phyloP scores from a whole-genome alignment of 2,888 invertebrate species.

The Caenorhabditis sp. region DNA sequence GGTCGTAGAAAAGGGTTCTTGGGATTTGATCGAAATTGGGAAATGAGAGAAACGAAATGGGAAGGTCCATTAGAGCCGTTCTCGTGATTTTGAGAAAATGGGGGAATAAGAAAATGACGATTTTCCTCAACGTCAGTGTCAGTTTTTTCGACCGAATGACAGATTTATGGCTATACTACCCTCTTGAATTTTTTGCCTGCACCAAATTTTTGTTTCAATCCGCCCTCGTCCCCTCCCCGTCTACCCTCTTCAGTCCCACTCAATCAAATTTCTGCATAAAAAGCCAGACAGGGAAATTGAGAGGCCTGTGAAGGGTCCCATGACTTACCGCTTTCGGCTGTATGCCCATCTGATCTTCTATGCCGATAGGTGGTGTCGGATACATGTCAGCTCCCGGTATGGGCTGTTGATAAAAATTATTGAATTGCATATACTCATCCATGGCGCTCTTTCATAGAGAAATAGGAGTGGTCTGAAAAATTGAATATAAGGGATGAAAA shows the following conservation, averaged over 20 bases:
- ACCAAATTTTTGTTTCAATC: neutral
- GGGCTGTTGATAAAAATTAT: conserved; percentile 57
- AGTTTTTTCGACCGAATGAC: conserved; percentile 42
- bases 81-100: conserved; percentile 19
- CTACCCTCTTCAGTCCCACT: neutral
- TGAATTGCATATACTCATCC: conserved; percentile 68
- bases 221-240: neutral
- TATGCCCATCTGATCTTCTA: conserved; percentile 59
- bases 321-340: conserved; percentile 66
- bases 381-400: conserved; percentile 61
- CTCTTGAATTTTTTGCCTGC: conserved; percentile 7
- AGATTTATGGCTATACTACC: conserved; percentile 55
- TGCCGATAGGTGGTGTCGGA: conserved; percentile 46
- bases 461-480: conserved; percentile 42
- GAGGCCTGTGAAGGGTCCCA: neutral
- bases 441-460: conserved; percentile 64
- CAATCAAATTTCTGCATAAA: neutral
- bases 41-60: conserved; percentile 14
- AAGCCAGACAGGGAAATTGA: too few relatives aligned
- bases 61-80: conserved; percentile 38
- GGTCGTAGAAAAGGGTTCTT: neutral
- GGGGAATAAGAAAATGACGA: conserved; percentile 51
- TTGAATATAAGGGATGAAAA: conserved; percentile 3
- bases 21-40: conserved; percentile 7
- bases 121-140: conserved; percentile 46